These are phyloP conservation scores for Rhadinocentrus ornatus DNA, from an alignment of 2,797 vertebrate species.

Conservation along the genomic window DNA sequence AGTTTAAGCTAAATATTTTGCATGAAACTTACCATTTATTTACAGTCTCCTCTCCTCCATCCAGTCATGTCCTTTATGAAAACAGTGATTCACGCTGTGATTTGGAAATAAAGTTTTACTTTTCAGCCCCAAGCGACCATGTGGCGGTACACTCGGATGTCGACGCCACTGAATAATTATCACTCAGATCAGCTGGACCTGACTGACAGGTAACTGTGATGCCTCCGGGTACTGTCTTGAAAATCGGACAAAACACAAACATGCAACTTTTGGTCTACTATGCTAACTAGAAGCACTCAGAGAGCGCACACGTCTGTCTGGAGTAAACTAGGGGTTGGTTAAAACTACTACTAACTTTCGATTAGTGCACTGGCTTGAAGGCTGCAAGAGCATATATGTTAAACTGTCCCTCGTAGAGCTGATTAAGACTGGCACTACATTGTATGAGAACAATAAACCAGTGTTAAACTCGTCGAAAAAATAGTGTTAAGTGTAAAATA, in stretches of 20 bases:
- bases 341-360: no score
- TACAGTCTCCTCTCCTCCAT: constrained; percentile 44
- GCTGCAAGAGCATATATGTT: no score
- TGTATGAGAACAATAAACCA: no score
- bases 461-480: no score
- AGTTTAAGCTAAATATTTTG: not conserved
- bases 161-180: constrained; percentile 35
- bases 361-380: no score
- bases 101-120: not conserved
- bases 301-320: no score
- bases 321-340: no score
- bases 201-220: constrained; percentile 33
- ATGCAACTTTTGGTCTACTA: no score
- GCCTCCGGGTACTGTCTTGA: constrained; percentile 26
- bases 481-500: no score
- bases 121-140: not conserved
- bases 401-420: no score
- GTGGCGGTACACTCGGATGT: rapidly evolving
- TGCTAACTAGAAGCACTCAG: no score
- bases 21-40: constrained; percentile 20
- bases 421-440: no score
- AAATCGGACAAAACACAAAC: not conserved
- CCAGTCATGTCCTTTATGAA: constrained; percentile 13
- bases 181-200: constrained; percentile 57
- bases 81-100: not conserved